Base-by-base conservation (phyloP, 2,888 invertebrate genomes). In the Archips crataeganus region DNA sequence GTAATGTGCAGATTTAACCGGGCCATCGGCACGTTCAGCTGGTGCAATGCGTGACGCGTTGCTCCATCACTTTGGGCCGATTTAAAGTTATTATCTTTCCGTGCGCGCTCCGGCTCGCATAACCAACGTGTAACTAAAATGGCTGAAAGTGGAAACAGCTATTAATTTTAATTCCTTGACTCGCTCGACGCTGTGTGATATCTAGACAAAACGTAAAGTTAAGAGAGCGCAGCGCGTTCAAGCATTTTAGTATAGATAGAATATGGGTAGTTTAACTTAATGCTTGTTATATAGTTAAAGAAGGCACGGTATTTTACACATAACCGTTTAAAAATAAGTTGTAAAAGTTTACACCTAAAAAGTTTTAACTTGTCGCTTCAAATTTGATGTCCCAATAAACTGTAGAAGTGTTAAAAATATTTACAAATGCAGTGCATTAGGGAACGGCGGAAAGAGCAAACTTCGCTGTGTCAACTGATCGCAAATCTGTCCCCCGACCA, bases 1-100 rank as follows among this genome's bases (percentile, higher is more conserved):
- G 77, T 84, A 83, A 82, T 80, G 82, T 80, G 78, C 78, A 79
- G 78, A 79, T 84, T 82, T 82, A 83, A 84, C 81, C 80, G 82
- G 79, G 62, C 71, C 76, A 75, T 68, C 75, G 77, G 76, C 78
- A 78, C 80, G 80, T 78, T 74, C 77, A 67, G 77, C 76, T 79
- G 77, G 74, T 79, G 76, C 75, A 76, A 70, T 72, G 77, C 76
- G 77, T 77, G 73, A 72, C 71, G 74, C 72, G 66, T 63, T 74
- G 76, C 75, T 75, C 74, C 78, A 77, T 79, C 79, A 80, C 77
- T 70, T 65, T 49, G 65, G 69, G 36, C 70, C 64, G 68, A 77
- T 76, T 77, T 77, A 77, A 73, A 76, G 75, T 77, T 77, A 77
- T 77, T 76, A 77, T 74, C 62, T 75, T 72, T 71, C 62, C 71